Base-by-base conservation (phyloP, 2,888 invertebrate species). In the Priocnemis perturbator region DNA sequence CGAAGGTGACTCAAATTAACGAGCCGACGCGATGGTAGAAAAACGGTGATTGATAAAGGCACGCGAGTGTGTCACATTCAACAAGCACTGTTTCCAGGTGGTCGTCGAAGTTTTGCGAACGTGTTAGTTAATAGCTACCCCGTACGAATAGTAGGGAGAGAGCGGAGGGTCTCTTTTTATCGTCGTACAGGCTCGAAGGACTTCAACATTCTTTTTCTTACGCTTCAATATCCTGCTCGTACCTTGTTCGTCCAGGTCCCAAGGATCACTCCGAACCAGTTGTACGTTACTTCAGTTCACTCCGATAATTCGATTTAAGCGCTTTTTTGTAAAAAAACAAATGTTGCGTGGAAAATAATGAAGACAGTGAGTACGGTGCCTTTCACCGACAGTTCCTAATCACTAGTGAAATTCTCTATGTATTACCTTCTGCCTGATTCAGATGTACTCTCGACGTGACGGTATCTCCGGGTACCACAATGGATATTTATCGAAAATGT, bases 101-200 rank as follows among this genome's bases (percentile, higher is more conserved):
- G 70, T 71, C 70, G 70, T 65, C 60, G 67, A 73, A 77, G n/a
- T 65, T 37, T 74, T 58, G 71, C 70, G 64, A 62, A 67, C 68
- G 61, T 72, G 79, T 77, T 70, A 69, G 78, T 71, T 76, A 82
- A 76, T 79, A 78, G 73, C 69, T 55, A 71, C 60, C 63, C 55
- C 19, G 64, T 76, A 74, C 69, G 72, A 60, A 68, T 70, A 67
- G 63, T 67, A 68, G 69, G 69, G 73, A 77, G 77, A 71, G 74
- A 71, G 60, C 56, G 64, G 57, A 50, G 67, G 55, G 53, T 56
- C 60, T 67, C 67, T 79, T 82, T 81, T 81, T 81, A 73, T 80
- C 72, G 58, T 60, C 47, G 17, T 64, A 66, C 71, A 71, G 69
- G 69, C 62, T 73, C 55, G 60, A 65, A 63, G 71, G 60, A 71